phyloP scores from a whole-genome alignment of 2,797 vertebrate genomes.

The Mus minutoides region DNA sequence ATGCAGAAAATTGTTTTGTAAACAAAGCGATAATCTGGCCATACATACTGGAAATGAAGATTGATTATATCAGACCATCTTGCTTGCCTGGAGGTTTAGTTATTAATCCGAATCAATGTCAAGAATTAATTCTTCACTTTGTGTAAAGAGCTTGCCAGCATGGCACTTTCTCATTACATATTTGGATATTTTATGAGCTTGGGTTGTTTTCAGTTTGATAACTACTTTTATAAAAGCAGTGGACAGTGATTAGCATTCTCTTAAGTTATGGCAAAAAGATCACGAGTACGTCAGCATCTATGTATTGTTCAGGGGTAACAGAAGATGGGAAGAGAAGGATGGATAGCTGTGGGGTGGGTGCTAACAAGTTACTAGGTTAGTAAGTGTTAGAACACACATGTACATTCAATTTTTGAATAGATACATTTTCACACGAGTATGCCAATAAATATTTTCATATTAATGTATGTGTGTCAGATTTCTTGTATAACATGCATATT shows the following conservation, averaged over 20 bases:
- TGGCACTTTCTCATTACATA: constrained; percentile 1
- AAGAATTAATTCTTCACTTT: constrained; percentile 44
- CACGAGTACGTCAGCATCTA: neutral
- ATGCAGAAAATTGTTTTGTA: neutral
- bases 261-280: neutral
- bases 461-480: neutral
- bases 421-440: neutral
- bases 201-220: neutral
- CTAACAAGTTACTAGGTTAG: neutral
- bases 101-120: constrained; percentile 3
- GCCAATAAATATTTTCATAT: neutral
- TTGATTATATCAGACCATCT: neutral
- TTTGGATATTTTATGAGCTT: neutral
- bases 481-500: neutral
- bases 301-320: neutral
- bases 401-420: neutral
- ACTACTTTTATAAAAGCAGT: constrained; percentile 2
- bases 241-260: neutral
- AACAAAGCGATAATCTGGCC: neutral
- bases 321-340: neutral
- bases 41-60: neutral
- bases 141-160: neutral
- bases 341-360: neutral
- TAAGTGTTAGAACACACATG: neutral
- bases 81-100: constrained; percentile 9